phyloP scores from a whole-genome alignment of 2,888 invertebrate genomes.

The Drosophila ezoana region DNA sequence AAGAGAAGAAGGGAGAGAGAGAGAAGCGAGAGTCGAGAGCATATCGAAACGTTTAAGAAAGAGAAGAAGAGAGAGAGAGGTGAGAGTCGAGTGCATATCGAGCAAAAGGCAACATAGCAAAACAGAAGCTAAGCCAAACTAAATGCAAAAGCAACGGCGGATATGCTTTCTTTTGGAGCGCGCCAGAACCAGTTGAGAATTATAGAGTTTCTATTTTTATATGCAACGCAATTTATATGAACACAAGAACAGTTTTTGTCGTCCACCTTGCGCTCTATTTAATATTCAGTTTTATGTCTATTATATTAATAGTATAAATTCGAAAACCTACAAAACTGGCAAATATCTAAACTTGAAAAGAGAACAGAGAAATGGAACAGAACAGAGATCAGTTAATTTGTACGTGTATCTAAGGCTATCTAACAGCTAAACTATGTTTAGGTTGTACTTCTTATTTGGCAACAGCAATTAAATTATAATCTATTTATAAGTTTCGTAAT shows the following conservation, averaged over 20 bases:
- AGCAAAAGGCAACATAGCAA: constrained; percentile 55
- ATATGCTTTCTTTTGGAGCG: background rate
- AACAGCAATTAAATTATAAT: constrained; percentile 46
- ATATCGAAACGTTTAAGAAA: constrained; percentile 18
- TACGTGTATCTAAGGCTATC: constrained; percentile 29
- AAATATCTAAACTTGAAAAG: constrained; percentile 10
- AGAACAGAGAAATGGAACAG: constrained; percentile 15
- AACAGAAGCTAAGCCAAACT: constrained; percentile 54
- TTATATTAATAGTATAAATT: constrained; percentile 75
- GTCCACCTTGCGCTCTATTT: constrained; percentile 42
- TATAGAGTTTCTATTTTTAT: constrained; percentile 75
- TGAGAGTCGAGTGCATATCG: constrained; percentile 2
- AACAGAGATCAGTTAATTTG: constrained; percentile 24
- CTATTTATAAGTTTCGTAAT: constrained; percentile 59
- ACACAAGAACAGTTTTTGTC: constrained; percentile 35
- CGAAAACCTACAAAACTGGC: constrained; percentile 4
- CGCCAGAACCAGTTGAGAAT: constrained; percentile 36
- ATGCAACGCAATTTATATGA: constrained; percentile 54
- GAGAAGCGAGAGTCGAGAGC: constrained; percentile 6
- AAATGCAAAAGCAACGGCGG: constrained; percentile 3
- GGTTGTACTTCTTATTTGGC: constrained; percentile 48
- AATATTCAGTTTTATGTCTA: constrained; percentile 70
- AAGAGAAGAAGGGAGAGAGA: too few relatives aligned
- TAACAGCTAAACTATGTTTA: constrained; percentile 38
- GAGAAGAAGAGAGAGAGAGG: background rate